Percentiles rank a stretch among this genome's conserved stretches.
Evolutionary conservation across 2,113 vertebrate species (phyloP).

Genomic region (Labeo catla): DNA sequence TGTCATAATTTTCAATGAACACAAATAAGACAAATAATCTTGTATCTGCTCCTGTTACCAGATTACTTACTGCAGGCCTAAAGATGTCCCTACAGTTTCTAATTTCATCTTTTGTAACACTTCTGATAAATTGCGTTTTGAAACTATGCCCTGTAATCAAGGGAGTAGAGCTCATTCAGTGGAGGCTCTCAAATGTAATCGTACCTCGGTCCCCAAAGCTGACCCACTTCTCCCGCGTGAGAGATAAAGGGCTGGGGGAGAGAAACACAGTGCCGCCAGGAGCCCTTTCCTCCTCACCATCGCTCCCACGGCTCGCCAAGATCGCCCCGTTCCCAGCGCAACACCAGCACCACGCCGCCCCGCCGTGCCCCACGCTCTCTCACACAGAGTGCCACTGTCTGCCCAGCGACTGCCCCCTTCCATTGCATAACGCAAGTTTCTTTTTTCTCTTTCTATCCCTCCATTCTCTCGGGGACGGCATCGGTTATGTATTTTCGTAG

Average conservation of each 20-base stretch:
- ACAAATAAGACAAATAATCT: background rate
- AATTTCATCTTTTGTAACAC: slow-evolving; percentile 31
- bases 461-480: background rate
- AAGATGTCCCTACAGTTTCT: slow-evolving; percentile 1
- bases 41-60: background rate
- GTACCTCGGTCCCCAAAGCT: slow-evolving; percentile 50
- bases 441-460: slow-evolving; percentile 17
- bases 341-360: slow-evolving; percentile 38
- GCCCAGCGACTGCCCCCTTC: slow-evolving; percentile 37
- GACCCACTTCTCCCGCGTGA: slow-evolving; percentile 58
- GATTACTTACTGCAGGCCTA: background rate
- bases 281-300: slow-evolving; percentile 49
- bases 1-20: background rate
- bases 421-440: slow-evolving; percentile 37
- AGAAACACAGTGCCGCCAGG: slow-evolving; percentile 38
- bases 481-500: slow-evolving; percentile 34
- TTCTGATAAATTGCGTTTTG: slow-evolving; percentile 38
- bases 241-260: slow-evolving; percentile 59
- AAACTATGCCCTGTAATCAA: slow-evolving; percentile 21
- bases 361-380: slow-evolving; percentile 36
- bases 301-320: slow-evolving; percentile 51
- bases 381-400: slow-evolving; percentile 52
- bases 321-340: slow-evolving; percentile 53
- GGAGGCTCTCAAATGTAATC: slow-evolving; percentile 51
- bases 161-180: background rate